phyloP scores from a whole-genome alignment of 2,797 vertebrate genomes.

The Enteromius trimaculatus region DNA sequence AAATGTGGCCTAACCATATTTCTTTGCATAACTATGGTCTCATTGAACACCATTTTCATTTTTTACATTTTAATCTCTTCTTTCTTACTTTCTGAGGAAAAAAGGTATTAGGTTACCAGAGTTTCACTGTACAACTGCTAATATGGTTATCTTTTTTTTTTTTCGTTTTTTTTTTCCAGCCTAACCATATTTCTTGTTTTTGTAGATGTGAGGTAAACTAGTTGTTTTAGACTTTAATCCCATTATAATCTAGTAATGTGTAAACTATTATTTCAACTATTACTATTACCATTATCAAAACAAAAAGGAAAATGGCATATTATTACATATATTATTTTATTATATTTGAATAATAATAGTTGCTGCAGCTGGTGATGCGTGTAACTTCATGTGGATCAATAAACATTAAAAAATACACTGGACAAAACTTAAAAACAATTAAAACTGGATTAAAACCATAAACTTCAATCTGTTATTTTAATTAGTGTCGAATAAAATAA shows the following conservation, averaged over 20 bases:
- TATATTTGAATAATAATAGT: not conserved
- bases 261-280: constrained; percentile 9
- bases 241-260: not conserved
- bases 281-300: not conserved
- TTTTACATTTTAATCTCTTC: no score
- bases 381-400: not conserved
- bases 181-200: not conserved
- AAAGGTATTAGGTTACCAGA: no score
- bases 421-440: not conserved
- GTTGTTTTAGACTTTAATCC: not conserved
- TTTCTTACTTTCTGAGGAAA: no score
- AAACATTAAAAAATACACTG: not conserved
- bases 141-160: not conserved
- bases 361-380: not conserved
- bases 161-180: accelerated
- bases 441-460: not conserved
- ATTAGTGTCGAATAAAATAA: not conserved
- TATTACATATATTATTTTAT: not conserved
- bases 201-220: not conserved
- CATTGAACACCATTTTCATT: no score
- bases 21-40: no score
- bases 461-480: not conserved
- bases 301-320: not conserved
- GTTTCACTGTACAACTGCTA: no score
- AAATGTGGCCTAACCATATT: no score